Percentiles rank a stretch among this genome's conserved stretches.
These are phyloP conservation scores for Kradibia gibbosae DNA, from an alignment of 1,140 invertebrate species.

Conservation along the genomic window DNA sequence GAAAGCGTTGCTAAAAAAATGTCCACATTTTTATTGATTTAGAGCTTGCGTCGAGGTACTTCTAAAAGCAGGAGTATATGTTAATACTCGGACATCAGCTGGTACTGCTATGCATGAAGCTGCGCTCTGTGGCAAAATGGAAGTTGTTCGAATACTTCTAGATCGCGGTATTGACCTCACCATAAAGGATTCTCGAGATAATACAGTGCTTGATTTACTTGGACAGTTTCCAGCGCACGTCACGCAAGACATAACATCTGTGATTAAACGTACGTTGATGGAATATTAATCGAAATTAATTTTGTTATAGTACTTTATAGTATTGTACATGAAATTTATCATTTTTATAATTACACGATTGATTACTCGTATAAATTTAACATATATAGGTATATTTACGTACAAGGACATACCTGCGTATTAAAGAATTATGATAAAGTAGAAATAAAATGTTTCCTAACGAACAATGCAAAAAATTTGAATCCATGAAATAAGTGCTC, in stretches of 20 bases:
- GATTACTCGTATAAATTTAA: too few relatives aligned
- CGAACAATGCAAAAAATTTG: too few relatives aligned
- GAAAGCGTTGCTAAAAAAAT: too few relatives aligned
- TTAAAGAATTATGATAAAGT: too few relatives aligned
- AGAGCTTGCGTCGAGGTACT: conserved; percentile 55
- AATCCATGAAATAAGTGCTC: too few relatives aligned
- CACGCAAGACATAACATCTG: conserved; percentile 86
- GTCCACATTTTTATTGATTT: too few relatives aligned
- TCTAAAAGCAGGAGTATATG: conserved; percentile 85
- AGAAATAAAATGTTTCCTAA: too few relatives aligned
- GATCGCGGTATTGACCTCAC: conserved; percentile 87
- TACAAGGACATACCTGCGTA: too few relatives aligned
- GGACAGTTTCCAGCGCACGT: conserved; percentile 90
- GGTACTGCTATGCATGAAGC: conserved; percentile 97
- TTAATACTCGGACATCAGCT: conserved; percentile 88
- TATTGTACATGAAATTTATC: too few relatives aligned
- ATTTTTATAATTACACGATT: too few relatives aligned
- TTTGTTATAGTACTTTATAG: too few relatives aligned
- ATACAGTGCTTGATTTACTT: conserved; percentile 90
- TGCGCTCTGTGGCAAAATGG: conserved; percentile 92
- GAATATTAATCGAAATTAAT: conserved; percentile 25
- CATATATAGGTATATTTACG: too few relatives aligned
- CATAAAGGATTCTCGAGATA: conserved; percentile 83
- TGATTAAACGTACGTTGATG: conserved; percentile 85
- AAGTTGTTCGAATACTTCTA: conserved; percentile 88